These are phyloP conservation scores for Brachionus paranguensis DNA, from an alignment of 1,140 invertebrate species.

Conservation along the genomic window DNA sequence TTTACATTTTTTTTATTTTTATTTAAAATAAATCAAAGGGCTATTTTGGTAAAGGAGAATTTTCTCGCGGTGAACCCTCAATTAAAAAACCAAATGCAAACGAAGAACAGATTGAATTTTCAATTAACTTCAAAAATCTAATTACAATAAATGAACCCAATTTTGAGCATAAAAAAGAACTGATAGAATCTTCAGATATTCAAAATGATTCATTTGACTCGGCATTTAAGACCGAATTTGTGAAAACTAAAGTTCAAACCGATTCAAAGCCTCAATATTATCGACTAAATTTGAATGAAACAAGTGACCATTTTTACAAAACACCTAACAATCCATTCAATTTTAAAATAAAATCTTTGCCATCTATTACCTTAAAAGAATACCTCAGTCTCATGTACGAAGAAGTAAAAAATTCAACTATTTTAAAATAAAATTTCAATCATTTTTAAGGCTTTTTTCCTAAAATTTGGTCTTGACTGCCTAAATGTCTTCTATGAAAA, in stretches of 20 bases:
- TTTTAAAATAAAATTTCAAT: background rate
- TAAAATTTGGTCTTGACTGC: constrained; percentile 20
- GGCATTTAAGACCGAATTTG: background rate
- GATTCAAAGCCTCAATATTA: background rate
- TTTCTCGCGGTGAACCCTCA: background rate
- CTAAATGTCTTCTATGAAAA: background rate
- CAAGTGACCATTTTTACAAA: background rate
- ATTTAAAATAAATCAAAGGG: background rate
- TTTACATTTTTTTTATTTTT: background rate
- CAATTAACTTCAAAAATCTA: constrained; percentile 13
- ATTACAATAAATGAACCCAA: background rate
- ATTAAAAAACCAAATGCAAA: background rate
- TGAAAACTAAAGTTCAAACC: background rate
- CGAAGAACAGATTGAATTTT: background rate
- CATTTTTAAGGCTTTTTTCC: constrained; percentile 10
- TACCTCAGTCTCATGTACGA: background rate
- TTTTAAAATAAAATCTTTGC: constrained; percentile 14
- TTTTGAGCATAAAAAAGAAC: background rate
- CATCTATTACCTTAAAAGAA: background rate
- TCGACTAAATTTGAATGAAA: background rate
- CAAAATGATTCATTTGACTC: background rate
- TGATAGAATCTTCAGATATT: background rate
- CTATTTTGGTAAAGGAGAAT: constrained; percentile 38
- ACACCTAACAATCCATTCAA: background rate
- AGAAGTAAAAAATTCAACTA: background rate